Evolutionary conservation across 2,113 vertebrate species (phyloP), one percentile per base, ranked within the genome.

Genomic region (Hippocampus zosterae): DNA sequence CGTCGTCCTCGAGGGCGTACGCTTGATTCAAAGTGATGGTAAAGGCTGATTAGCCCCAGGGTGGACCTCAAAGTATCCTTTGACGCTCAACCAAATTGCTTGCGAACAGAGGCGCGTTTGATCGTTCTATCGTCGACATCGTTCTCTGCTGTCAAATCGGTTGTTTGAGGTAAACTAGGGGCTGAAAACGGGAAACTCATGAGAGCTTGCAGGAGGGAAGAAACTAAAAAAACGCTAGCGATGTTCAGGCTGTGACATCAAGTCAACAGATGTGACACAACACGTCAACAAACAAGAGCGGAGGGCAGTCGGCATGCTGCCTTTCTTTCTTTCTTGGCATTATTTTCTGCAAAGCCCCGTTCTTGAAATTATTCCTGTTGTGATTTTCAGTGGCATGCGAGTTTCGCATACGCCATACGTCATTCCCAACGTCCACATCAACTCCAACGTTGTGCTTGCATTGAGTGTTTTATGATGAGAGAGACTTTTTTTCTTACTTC

Each of bases 111-210:
- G 44, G 29, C 23, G 57, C 25, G 42, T 48, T 50, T 29, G 42
- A 33, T 66, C 44, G 50, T 60, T 60, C 15, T 19, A 60, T 18
- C 19, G 57, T 60, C 57, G 33, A 60, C 57, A 60, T 1, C 57
- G 33, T 60, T 33, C 48, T 52, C 48, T 56, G 21, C 57, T n/a
- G 53, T 74, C 72, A 63, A 62, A 74, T 74, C 41, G 61, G 63
- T 25, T 74, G 27, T 68, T 44, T 64, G 62, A 64, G 62, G 62
- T 64, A 44, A 64, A 44, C 40, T 41, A 64, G 19, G 23, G 62
- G 57, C 57, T 37, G 33, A 15, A 60, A 60, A 60, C 57, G 33
- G 27, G 15, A 60, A 60, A 33, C 27, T 33, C 57, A 8, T 3
- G 57, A 33, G 57, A 8, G 57, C 27, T 33, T 16, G 15, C 11